These are phyloP conservation scores for Amphipyra tragopoginis DNA, from an alignment of 2,888 invertebrate species.

Conservation along the genomic window DNA sequence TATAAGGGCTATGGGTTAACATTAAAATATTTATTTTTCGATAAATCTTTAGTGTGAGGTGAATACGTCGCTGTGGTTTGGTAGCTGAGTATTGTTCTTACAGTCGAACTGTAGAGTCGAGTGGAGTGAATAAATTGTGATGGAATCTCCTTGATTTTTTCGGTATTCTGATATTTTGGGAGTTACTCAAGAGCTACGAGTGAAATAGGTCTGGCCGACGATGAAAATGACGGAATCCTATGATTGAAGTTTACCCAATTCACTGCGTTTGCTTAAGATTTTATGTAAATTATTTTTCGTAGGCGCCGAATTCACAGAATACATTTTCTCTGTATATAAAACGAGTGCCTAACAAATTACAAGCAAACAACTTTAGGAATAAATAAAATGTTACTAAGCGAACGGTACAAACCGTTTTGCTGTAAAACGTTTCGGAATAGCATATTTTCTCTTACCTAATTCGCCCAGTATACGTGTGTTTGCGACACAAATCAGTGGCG, in stretches of 20 bases:
- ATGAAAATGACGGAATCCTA: constrained; percentile 63
- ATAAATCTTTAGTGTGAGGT: constrained; percentile 47
- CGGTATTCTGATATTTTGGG: constrained; percentile 31
- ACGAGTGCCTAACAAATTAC: constrained; percentile 63
- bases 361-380: constrained; percentile 63
- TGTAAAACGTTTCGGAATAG: constrained; percentile 52
- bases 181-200: constrained; percentile 27
- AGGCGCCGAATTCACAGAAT: constrained; percentile 61
- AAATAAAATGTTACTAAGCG: constrained; percentile 56
- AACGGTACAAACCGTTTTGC: constrained; percentile 51
- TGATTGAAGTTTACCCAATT: constrained; percentile 83
- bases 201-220: constrained; percentile 44
- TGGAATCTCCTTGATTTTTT: constrained; percentile 15
- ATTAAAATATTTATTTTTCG: constrained; percentile 74
- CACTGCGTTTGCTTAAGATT: constrained; percentile 79
- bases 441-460: constrained; percentile 55
- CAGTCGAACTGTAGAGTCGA: constrained; percentile 26
- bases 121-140: constrained; percentile 27
- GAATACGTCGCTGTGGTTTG: constrained; percentile 38
- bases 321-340: constrained; percentile 64
- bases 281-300: constrained; percentile 78
- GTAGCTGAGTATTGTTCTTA: constrained; percentile 30
- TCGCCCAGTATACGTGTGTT: constrained; percentile 52
- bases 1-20: constrained; percentile 73
- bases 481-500: constrained; percentile 62